Base-by-base conservation (phyloP, 2,888 invertebrate species). In the Cheilosia scutellata region DNA sequence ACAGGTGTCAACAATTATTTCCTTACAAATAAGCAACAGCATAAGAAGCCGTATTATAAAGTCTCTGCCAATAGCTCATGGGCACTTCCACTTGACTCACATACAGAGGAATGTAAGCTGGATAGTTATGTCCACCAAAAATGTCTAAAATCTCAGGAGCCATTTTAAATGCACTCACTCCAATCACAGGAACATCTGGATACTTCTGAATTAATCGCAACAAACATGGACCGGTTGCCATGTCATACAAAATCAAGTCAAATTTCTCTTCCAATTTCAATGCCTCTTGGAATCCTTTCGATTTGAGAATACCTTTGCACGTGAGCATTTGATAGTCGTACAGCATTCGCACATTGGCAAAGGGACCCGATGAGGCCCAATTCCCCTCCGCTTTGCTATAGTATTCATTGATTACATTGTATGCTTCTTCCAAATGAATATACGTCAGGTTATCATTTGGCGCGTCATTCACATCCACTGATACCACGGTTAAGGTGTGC, bases 131-230 rank as follows among this genome's bases (percentile, higher is more conserved):
- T 29, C 87, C 83, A 33, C 88, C 89, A 7, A 86, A 6, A 0
- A 82, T 31, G 11, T 82, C 58, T 3, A 79, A 16, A 16, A 87
- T 44, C 9, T 84, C 74, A 1, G 88, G 87, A 27, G 87, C 76
- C 11, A 87, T 60, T 44, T 88, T 88, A 47, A 88, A 88, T 0
- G 89, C 88, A 62, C 87, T 86, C 5, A 90, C 76, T 4, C 87
- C 89, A 2, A 91, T 82, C 0, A 88, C 77, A 2, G 90, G 89
- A 13, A 90, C 90, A 63, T 88, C n/a, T 5, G 80, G 84, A 42
- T 91, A 91, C 57, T 89, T 89, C 49, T 90, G 89, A 3, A 91
- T 88, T 1, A 91, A 70, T 11, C 89, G 90, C 53, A 89, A 76
- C 1, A 90, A 62, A 71, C 90, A 90, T 2, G 84, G 71, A 1